These are phyloP conservation scores for Liposcelis brunnea DNA, from an alignment of 2,888 invertebrate species.

Conservation along the genomic window DNA sequence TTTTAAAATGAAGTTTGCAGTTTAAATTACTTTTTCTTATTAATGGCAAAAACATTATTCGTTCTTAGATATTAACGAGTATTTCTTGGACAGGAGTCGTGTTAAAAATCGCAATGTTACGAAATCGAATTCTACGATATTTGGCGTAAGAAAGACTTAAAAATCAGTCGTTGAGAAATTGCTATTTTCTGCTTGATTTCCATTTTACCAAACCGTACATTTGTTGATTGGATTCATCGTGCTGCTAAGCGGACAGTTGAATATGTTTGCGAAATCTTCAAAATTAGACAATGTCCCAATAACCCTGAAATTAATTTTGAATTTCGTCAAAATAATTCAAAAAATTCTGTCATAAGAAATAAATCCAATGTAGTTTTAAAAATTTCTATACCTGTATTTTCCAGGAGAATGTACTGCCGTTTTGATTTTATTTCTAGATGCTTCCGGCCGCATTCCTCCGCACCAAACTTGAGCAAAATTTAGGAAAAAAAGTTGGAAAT, in stretches of 20 bases:
- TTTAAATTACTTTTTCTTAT: too few relatives aligned
- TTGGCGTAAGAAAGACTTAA: too few relatives aligned
- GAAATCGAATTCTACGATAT: too few relatives aligned
- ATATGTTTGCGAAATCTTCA: constrained; percentile 55
- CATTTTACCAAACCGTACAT: constrained; percentile 53
- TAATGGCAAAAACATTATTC: too few relatives aligned
- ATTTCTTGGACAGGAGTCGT: too few relatives aligned
- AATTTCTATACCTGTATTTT: constrained; percentile 36
- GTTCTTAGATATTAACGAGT: too few relatives aligned
- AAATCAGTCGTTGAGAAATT: too few relatives aligned
- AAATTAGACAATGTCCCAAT: constrained; percentile 65
- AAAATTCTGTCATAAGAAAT: not conserved
- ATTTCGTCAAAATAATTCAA: not conserved
- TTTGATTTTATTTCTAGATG: constrained; percentile 58
- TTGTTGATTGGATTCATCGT: constrained; percentile 65
- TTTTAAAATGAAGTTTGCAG: too few relatives aligned
- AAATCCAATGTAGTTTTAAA: not conserved
- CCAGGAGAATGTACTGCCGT: constrained; percentile 75
- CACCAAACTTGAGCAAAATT: constrained; percentile 80
- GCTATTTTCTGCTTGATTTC: not conserved
- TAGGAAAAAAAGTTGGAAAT: constrained; percentile 72
- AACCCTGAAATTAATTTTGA: constrained; percentile 34
- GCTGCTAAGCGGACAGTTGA: constrained; percentile 47
- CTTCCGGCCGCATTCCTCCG: constrained; percentile 65
- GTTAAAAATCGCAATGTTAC: too few relatives aligned